Percentiles rank a stretch among this genome's conserved stretches.
Conservation (phyloP, 2,113 vertebrate species). For the Thunnus maccoyii region DNA sequence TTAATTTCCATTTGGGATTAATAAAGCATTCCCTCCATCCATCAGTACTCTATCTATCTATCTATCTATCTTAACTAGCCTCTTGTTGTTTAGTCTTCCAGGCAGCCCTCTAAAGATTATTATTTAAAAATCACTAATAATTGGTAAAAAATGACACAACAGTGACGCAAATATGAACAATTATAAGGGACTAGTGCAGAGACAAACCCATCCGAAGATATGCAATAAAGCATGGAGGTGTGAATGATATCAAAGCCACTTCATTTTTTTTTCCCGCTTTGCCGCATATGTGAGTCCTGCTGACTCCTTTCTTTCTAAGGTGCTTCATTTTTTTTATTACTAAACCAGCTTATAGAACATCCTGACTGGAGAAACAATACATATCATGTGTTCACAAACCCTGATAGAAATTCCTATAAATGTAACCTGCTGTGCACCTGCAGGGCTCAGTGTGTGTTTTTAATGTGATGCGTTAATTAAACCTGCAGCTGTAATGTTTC, state of each 20-base stretch:
- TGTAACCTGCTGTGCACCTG: not conserved
- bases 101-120: too few species aligned
- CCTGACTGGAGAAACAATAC: not conserved
- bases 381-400: not conserved
- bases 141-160: not conserved
- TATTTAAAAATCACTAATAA: not conserved
- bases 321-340: not conserved
- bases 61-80: not conserved
- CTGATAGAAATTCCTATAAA: not conserved
- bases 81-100: not conserved
- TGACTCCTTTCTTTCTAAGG: slow-evolving; percentile 23
- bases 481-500: not conserved
- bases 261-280: slow-evolving; percentile 23
- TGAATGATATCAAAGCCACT: not conserved
- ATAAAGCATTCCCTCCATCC: too few species aligned
- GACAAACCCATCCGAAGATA: not conserved
- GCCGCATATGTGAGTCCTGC: slow-evolving; percentile 64
- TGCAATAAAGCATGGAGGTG: not conserved
- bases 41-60: not conserved
- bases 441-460: not conserved
- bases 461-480: not conserved
- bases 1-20: too few species aligned
- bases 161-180: not conserved
- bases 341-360: not conserved
- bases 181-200: too few species aligned